Evolutionary conservation across 1,140 invertebrate species (phyloP), one percentile per base, ranked within the genome.

Genomic region (Sitophilus oryzae): DNA sequence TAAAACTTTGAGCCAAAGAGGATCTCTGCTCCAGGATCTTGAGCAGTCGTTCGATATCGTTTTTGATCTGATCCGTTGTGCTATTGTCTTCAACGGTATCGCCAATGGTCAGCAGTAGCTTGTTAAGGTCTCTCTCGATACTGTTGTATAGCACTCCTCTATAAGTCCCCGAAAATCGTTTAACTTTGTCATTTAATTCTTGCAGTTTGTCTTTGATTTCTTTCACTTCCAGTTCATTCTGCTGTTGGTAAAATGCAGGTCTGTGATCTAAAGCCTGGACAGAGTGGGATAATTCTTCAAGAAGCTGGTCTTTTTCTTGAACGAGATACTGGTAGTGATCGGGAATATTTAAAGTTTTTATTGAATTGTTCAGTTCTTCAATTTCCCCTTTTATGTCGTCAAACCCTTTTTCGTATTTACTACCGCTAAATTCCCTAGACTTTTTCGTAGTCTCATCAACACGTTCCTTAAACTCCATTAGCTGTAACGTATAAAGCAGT

Each of bases 21-120:
- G 63, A 45, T 11, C 61, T 52, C 15, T 63, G 44, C 37, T 65
- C 63, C 16, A 65, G 36, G 37, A 65, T 65, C 48, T 59, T 60
- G 19, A 56, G 36, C 5, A 55, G 30, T 23, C 54, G 56, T 40
- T 65, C 63, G 6, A 53, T 49, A 3, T 65, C 52, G 22, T 25
- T 53, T 2, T 36, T 52, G 1, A 60, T 49, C 50, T 61, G 50
- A 6, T 57, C 44, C 19, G 57, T 23, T 2, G 36, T 22, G 9
- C 18, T 45, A 34, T 52, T 36, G 34, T 59, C 37, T 4, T 57
- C 51, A 11, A 50, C 34, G 22, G 49, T 21, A 9, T 54, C 56
- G 14, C 45, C 51, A 1, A 45, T 35, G 14, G 54, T 47, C 8
- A 52, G 14, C 1, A 64, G 44, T 36, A 55, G 45, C 20, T 52